Conservation (phyloP, 2,113 vertebrate genomes). For the Bos taurus region DNA sequence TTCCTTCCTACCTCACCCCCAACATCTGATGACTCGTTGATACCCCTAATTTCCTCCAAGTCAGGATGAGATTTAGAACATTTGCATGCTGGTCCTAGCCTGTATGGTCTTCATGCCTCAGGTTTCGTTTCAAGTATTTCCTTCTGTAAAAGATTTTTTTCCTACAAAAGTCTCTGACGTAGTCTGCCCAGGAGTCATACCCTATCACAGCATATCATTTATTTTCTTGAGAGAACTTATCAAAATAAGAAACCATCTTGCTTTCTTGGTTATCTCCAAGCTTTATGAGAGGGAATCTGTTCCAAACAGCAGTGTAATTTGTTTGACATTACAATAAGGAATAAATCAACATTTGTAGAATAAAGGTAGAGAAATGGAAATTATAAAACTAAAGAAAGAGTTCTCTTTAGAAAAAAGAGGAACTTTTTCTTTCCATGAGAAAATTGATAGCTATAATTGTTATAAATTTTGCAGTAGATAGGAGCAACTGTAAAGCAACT, state of each 20-base stretch:
- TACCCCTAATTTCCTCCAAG: background rate
- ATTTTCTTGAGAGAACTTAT: background rate
- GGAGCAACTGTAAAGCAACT: background rate
- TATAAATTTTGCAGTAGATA: background rate
- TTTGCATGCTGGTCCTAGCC: background rate
- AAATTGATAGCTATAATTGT: background rate
- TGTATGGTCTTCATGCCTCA: background rate
- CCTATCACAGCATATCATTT: background rate
- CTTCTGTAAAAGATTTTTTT: background rate
- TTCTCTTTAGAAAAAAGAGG: background rate
- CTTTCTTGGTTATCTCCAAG: background rate
- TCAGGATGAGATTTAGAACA: background rate
- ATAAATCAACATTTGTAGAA: background rate
- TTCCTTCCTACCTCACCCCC: background rate
- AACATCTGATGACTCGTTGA: background rate
- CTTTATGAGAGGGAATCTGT: background rate
- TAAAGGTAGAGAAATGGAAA: background rate
- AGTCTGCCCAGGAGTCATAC: background rate
- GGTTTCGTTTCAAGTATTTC: background rate
- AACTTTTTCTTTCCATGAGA: background rate
- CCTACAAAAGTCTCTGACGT: background rate
- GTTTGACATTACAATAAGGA: background rate
- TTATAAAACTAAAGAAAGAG: background rate
- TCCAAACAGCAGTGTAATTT: background rate
- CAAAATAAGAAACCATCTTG: background rate